These are phyloP conservation scores for Teleiodes luculella DNA, from an alignment of 2,888 invertebrate species.

Conservation along the genomic window DNA sequence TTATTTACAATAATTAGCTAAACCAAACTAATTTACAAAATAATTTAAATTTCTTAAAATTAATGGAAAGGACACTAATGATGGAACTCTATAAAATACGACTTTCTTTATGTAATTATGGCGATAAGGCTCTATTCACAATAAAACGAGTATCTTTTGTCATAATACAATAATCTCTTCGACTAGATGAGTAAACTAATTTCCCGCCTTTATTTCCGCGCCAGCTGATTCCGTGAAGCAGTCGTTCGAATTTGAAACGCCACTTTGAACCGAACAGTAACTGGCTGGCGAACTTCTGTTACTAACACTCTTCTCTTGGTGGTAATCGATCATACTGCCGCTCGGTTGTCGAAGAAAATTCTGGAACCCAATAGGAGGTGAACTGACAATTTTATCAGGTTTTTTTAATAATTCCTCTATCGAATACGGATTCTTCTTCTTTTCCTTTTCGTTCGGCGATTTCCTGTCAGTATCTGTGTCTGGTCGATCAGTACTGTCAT, in stretches of 20 bases:
- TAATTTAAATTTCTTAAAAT: constrained; percentile 7
- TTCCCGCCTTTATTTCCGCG: constrained; percentile 65
- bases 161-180: constrained; percentile 15
- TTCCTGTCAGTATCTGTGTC: constrained; percentile 60
- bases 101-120: neutral
- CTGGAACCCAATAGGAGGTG: constrained; percentile 55
- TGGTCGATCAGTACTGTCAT: constrained; percentile 78
- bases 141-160: neutral
- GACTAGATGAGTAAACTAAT: constrained; percentile 35
- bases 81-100: neutral
- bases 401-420: constrained; percentile 92
- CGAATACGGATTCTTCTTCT: constrained; percentile 90
- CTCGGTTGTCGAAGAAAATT: constrained; percentile 78
- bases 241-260: constrained; percentile 64
- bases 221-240: constrained; percentile 57
- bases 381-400: constrained; percentile 80
- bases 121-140: constrained; percentile 3
- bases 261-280: constrained; percentile 65
- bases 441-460: constrained; percentile 59
- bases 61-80: constrained; percentile 3
- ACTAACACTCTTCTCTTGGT: constrained; percentile 53
- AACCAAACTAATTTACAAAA: constrained; percentile 9
- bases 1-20: constrained; percentile 8
- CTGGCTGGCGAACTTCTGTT: constrained; percentile 70
- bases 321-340: constrained; percentile 76